Evolutionary conservation across 1,140 invertebrate genomes (phyloP).

Genomic region (Lysiphlebus fabarum): DNA sequence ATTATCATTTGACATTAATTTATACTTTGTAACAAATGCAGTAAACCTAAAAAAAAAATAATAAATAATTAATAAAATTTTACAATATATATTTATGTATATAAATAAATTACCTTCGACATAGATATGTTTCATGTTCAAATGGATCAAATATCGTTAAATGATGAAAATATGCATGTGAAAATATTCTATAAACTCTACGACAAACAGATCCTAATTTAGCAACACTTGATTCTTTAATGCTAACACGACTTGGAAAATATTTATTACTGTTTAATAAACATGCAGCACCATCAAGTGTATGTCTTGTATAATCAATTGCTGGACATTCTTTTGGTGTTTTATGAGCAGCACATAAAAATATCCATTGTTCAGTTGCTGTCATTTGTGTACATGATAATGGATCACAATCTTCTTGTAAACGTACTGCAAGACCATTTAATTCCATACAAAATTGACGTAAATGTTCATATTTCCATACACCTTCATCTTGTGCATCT

Average conservation of each 20-base stretch:
- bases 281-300: slow-evolving; percentile 98
- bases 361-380: slow-evolving; percentile 99
- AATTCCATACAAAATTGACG: slow-evolving; percentile 99
- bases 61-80: slow-evolving; percentile 3
- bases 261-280: slow-evolving; percentile 99
- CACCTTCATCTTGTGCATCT: slow-evolving; percentile 96
- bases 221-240: slow-evolving; percentile 97
- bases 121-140: slow-evolving; percentile 93
- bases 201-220: slow-evolving; percentile 98
- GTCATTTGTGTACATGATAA: slow-evolving; percentile 99
- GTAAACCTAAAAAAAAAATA: slow-evolving; percentile 68
- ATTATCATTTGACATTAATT: slow-evolving; percentile 97
- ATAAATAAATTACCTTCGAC: slow-evolving; percentile 66
- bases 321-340: slow-evolving; percentile 99
- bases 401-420: slow-evolving; percentile 93
- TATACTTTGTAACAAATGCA: slow-evolving; percentile 97
- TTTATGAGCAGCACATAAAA: slow-evolving; percentile 99
- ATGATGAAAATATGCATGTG: slow-evolving; percentile 99
- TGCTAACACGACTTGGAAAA: slow-evolving; percentile 98
- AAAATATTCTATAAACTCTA: slow-evolving; percentile 98
- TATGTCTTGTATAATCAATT: slow-evolving; percentile 98
- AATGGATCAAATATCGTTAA: slow-evolving; percentile 95
- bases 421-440: slow-evolving; percentile 91
- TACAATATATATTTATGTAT: not conserved
- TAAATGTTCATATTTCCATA: slow-evolving; percentile 99